These are phyloP conservation scores for Podiceps cristatus DNA, from an alignment of 2,113 vertebrate species.

Conservation along the genomic window DNA sequence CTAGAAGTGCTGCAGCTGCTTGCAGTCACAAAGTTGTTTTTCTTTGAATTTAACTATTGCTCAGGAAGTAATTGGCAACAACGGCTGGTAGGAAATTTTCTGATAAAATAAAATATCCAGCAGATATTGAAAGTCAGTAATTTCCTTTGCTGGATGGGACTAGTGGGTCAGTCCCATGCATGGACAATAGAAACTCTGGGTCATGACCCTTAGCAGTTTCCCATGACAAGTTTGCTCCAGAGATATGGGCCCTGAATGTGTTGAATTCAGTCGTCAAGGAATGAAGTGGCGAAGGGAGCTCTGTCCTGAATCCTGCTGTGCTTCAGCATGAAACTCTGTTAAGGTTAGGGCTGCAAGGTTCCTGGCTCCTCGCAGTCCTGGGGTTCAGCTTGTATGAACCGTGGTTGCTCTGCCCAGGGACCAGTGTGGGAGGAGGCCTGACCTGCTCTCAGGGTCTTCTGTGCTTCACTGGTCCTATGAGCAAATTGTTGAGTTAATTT, in stretches of 20 bases:
- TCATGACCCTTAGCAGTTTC: background rate
- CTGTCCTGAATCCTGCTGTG: background rate
- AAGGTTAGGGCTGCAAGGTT: background rate
- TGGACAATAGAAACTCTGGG: background rate
- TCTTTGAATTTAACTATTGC: background rate
- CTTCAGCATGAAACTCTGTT: background rate
- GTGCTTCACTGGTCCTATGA: background rate
- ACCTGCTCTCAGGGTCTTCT: background rate
- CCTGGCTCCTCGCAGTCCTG: background rate
- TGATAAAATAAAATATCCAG: background rate
- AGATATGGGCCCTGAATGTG: background rate
- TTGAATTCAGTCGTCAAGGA: background rate
- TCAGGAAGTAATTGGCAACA: background rate
- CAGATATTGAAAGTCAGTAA: background rate
- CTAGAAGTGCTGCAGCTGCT: background rate
- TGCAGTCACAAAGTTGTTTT: rapidly evolving
- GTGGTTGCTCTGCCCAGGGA: background rate
- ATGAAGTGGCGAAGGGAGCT: background rate
- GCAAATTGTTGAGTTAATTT: background rate
- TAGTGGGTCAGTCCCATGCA: background rate
- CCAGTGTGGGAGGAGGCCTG: background rate
- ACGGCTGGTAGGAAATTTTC: background rate
- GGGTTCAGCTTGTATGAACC: background rate
- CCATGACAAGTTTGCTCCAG: background rate
- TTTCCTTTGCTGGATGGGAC: background rate